phyloP scores from a whole-genome alignment of 2,113 vertebrate genomes.

The Condylura cristata region DNA sequence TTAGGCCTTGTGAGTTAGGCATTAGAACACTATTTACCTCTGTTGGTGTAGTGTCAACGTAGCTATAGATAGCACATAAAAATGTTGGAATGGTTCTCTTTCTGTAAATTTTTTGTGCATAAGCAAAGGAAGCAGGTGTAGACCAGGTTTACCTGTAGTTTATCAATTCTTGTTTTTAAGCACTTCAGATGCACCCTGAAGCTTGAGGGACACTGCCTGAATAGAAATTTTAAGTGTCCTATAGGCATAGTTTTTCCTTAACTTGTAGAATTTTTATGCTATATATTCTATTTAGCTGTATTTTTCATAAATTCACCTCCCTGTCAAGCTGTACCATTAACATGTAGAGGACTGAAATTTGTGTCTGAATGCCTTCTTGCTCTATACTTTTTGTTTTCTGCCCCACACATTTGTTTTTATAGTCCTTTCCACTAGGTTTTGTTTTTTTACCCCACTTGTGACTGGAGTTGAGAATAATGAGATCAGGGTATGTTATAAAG shows the following conservation, averaged over 20 bases:
- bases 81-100: neutral
- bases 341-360: neutral
- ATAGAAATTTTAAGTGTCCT: neutral
- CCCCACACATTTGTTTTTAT: neutral
- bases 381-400: neutral
- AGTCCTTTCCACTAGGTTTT: neutral
- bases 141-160: neutral
- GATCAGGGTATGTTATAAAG: neutral
- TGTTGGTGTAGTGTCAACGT: neutral
- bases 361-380: neutral
- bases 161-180: neutral
- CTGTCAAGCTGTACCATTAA: neutral
- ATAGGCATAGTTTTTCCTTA: neutral
- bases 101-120: neutral
- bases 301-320: conserved; percentile 11
- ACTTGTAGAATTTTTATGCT: neutral
- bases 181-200: neutral
- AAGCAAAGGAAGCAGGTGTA: neutral
- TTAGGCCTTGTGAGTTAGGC: neutral
- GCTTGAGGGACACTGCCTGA: neutral
- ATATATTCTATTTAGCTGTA: neutral
- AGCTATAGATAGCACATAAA: neutral
- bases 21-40: neutral
- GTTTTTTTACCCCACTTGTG: neutral
- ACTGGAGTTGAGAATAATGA: neutral